A percentile compares a stretch with the other conserved stretches of the same genome.
These are phyloP conservation scores for Anser cygnoides DNA, from an alignment of 2,113 vertebrate species.

Conservation along the genomic window DNA sequence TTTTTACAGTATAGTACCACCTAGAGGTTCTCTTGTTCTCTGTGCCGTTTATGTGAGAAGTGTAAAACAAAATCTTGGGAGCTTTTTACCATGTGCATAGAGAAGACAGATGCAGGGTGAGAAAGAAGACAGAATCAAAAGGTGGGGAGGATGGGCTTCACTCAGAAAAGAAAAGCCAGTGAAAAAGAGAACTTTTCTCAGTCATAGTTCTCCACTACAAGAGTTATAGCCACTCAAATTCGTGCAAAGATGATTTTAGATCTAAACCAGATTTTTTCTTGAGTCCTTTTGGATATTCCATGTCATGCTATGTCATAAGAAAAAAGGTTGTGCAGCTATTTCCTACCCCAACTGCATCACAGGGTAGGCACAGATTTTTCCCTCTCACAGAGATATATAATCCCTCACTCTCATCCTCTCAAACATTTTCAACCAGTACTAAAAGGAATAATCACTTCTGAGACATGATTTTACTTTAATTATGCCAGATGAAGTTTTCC, in stretches of 20 bases:
- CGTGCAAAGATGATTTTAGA: neutral
- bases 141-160: neutral
- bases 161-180: neutral
- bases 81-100: neutral
- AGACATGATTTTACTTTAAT: neutral
- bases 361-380: neutral
- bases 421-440: neutral
- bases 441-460: neutral
- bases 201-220: neutral
- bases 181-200: neutral
- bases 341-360: neutral
- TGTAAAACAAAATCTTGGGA: neutral
- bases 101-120: neutral
- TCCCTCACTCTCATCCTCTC: neutral
- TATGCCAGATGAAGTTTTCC: neutral
- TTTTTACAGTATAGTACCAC: conserved; percentile 50
- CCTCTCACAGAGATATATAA: neutral
- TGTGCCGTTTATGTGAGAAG: neutral
- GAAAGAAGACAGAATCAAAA: neutral
- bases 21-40: conserved; percentile 21
- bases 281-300: neutral
- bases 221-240: neutral
- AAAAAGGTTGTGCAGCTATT: neutral
- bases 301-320: neutral
- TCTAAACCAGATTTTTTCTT: neutral